Conservation (phyloP, 1,140 invertebrate species). For the Limonius californicus region DNA sequence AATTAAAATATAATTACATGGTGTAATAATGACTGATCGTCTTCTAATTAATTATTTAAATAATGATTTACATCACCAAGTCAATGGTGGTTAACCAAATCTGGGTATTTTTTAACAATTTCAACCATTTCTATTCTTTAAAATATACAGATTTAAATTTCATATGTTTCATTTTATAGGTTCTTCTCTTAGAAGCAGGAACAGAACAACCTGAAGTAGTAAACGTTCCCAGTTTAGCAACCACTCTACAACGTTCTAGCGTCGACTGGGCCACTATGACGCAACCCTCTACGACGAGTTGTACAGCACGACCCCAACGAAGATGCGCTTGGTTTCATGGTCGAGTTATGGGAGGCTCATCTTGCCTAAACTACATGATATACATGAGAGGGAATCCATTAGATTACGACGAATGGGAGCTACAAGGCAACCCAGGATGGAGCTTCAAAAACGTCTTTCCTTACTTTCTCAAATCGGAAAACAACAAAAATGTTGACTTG, state of each 20-base stretch:
- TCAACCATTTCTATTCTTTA: too few species aligned
- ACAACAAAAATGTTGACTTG: slow-evolving; percentile 48
- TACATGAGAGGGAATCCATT: slow-evolving; percentile 52
- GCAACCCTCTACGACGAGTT: slow-evolving; percentile 52
- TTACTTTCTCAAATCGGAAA: slow-evolving; percentile 53
- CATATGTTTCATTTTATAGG: too few species aligned
- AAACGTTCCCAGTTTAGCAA: slow-evolving; percentile 61
- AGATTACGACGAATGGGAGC: slow-evolving; percentile 55
- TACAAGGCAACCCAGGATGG: slow-evolving; percentile 49
- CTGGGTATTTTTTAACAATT: too few species aligned
- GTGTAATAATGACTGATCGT: too few species aligned
- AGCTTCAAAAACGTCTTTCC: slow-evolving; percentile 52
- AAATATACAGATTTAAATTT: too few species aligned
- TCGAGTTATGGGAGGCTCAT: slow-evolving; percentile 54
- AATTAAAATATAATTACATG: too few species aligned
- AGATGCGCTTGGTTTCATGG: slow-evolving; percentile 51
- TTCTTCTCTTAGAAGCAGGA: slow-evolving; percentile 73
- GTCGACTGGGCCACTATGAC: slow-evolving; percentile 60
- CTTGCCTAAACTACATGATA: slow-evolving; percentile 54
- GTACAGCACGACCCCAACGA: slow-evolving; percentile 43
- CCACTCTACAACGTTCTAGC: slow-evolving; percentile 52
- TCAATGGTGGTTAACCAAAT: too few species aligned
- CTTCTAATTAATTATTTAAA: too few species aligned
- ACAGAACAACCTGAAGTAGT: slow-evolving; percentile 68
- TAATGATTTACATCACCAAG: too few species aligned